phyloP scores from a whole-genome alignment of 2,888 invertebrate genomes.

The Lamellibrachia satsuma region DNA sequence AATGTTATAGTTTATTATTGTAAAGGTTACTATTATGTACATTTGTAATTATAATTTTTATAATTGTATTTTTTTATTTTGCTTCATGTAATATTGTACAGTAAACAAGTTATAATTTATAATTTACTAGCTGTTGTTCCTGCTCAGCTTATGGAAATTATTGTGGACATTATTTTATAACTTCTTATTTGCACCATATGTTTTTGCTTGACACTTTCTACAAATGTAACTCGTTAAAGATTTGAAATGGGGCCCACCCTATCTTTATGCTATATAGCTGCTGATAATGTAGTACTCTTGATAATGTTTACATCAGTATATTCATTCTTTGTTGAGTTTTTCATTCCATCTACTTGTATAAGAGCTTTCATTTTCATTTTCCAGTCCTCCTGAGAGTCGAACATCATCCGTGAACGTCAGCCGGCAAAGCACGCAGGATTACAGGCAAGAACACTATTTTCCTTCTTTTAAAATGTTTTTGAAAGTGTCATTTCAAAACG shows the following conservation, averaged over 20 bases:
- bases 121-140: too few species aligned
- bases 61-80: too few species aligned
- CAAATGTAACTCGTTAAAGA: neutral
- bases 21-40: too few species aligned
- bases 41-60: too few species aligned
- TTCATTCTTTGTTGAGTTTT: neutral
- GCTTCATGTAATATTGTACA: too few species aligned
- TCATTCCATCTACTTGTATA: neutral
- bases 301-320: neutral
- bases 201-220: neutral
- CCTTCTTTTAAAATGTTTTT: neutral
- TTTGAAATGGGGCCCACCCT: neutral
- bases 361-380: neutral
- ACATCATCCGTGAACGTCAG: slow-evolving; percentile 49
- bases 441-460: slow-evolving; percentile 49
- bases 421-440: slow-evolving; percentile 63
- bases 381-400: slow-evolving; percentile 48
- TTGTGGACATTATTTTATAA: neutral
- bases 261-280: neutral
- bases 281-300: neutral
- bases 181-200: neutral
- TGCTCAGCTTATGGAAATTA: neutral
- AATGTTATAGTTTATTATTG: too few species aligned
- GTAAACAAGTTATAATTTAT: too few species aligned
- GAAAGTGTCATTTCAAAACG: neutral